phyloP scores from a whole-genome alignment of 2,797 vertebrate species.

The Hyperoplus immaculatus region DNA sequence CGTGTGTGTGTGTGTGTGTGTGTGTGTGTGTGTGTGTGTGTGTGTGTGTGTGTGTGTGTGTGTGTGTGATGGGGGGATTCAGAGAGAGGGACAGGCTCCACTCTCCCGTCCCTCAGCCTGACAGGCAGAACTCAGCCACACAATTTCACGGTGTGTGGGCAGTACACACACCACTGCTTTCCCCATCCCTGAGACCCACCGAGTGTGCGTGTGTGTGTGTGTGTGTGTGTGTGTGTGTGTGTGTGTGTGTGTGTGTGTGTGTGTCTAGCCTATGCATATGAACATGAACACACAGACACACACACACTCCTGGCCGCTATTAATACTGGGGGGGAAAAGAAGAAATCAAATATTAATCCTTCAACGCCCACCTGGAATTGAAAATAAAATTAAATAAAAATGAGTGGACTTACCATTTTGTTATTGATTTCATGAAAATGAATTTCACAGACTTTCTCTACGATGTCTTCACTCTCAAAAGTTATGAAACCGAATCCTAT shows the following conservation, averaged over 20 bases:
- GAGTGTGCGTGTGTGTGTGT: conserved; percentile 42
- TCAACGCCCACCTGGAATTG: conserved; percentile 78
- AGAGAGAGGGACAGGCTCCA: conserved; percentile 77
- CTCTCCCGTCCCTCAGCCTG: conserved; percentile 79
- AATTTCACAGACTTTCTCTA: conserved; percentile 99
- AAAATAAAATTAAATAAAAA: conserved; percentile 64
- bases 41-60: conserved; percentile 22
- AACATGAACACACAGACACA: conserved; percentile 42
- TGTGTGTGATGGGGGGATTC: conserved; percentile 48
- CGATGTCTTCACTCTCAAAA: conserved; percentile 99
- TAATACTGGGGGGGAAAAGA: conserved; percentile 76
- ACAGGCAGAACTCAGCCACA: conserved; percentile 84
- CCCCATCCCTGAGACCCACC: conserved; percentile 75
- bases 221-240: conserved; percentile 22
- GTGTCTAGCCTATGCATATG: conserved; percentile 55
- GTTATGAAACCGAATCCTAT: conserved; percentile 99
- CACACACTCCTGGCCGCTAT: conserved; percentile 54
- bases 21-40: conserved; percentile 48
- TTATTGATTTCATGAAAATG: conserved; percentile 99
- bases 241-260: conserved; percentile 11
- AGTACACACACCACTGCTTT: conserved; percentile 82
- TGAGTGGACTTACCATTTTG: conserved; percentile 96
- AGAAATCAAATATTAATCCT: conserved; percentile 87
- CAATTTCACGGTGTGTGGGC: conserved; percentile 86
- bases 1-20: conserved; percentile 40